Evolutionary conservation across 2,797 vertebrate genomes (phyloP).

Genomic region (Tauraco hartlaubi): DNA sequence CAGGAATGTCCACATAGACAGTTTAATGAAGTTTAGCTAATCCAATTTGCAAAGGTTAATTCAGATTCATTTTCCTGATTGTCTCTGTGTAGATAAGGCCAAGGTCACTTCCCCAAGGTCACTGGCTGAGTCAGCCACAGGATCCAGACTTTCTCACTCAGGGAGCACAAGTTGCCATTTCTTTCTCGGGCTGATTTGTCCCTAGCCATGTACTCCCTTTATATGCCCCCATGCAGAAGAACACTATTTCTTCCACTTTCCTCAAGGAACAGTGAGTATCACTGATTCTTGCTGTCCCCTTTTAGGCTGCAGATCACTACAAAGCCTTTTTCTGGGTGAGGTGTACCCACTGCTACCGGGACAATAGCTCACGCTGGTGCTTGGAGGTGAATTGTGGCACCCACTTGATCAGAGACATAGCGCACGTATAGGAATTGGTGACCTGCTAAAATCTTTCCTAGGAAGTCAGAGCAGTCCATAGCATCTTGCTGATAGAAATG

Average conservation of each 20-base stretch:
- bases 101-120: conserved; percentile 37
- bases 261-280: not conserved
- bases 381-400: not conserved
- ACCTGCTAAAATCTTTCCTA: not conserved
- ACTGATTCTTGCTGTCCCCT: not conserved
- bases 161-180: not conserved
- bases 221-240: not conserved
- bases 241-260: not conserved
- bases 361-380: not conserved
- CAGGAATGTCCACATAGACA: conserved; percentile 43
- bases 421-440: rapidly evolving
- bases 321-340: not conserved
- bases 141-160: not conserved
- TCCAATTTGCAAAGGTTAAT: conserved; percentile 67
- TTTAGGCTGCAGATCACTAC: not conserved
- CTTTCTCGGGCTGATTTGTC: not conserved
- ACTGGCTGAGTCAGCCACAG: not conserved
- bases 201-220: not conserved
- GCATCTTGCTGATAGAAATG: not conserved
- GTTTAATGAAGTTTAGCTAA: conserved; percentile 68
- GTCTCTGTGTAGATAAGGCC: conserved; percentile 48
- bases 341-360: not conserved
- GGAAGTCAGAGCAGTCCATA: not conserved
- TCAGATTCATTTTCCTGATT: conserved; percentile 58
- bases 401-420: not conserved